Base-by-base conservation (phyloP, 2,888 invertebrate genomes). In the Imbricaverruca yamaguchii region DNA sequence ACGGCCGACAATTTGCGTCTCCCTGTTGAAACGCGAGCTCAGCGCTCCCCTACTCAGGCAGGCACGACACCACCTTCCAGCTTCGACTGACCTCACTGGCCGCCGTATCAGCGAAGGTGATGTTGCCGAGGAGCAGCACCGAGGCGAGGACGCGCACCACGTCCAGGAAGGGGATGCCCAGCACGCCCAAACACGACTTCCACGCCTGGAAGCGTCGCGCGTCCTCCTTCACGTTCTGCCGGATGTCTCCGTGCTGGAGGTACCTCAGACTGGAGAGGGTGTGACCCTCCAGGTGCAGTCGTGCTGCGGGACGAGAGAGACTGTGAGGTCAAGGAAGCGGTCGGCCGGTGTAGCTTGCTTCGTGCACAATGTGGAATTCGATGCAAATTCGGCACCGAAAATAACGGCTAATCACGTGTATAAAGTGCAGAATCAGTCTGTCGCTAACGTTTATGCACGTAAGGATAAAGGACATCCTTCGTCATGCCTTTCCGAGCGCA, bases 131-230 rank as follows among this genome's bases (percentile, higher is more conserved):
- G 83, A 97, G 90, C 84, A 97, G 88, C 81, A 97, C 94, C 8
- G 96, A 96, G 21, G 96, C 94, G 84, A 97, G 88, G 39, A 97
- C 95, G 84, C 97, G 90, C 81, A 97, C 94, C 80, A 97, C 96
- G 88, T 97, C 97, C 87, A 95, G 88, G 87, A 96, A 96, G 1
- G 97, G 97, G 85, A 97, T 97, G 65, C 97, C 97, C 81, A 97
- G 90, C 80, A 95, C 93, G 81, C 94, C 94, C 82, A 96, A 90
- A 86, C 94, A 94, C 57, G 94, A 93, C 89, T 96, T 96, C 97
- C 97, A 97, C 0, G 94, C 93, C 87, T 93, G 93, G 88, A 83
- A 83, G 80, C 83, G 83, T 85, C 90, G 87, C 79, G 93, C 89
- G 88, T 94, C 92, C 88, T 94, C 91, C 83, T 91, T 89, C 84